Evolutionary conservation across 2,888 invertebrate species (phyloP).

Genomic region (Cetonia aurata): DNA sequence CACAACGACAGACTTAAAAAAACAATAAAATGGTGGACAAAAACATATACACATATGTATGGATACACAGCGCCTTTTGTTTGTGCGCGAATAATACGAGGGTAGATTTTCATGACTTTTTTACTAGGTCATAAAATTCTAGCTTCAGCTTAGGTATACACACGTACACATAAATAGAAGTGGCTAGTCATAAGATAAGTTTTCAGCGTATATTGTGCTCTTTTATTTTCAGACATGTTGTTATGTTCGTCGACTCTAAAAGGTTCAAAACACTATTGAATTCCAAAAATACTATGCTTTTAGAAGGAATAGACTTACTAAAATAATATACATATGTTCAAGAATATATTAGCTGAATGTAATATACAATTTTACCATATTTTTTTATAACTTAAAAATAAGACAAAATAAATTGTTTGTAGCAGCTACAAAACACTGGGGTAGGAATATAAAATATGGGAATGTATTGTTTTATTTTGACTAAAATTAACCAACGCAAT

Average conservation of each 20-base stretch:
- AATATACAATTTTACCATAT: too few species aligned
- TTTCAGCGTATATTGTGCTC: background rate
- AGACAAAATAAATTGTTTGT: too few species aligned
- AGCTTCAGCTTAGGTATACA: constrained; percentile 13
- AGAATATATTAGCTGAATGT: too few species aligned
- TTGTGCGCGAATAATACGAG: constrained; percentile 9
- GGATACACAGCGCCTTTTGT: constrained; percentile 1
- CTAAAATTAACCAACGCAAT: too few species aligned
- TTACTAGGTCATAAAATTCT: constrained; percentile 30
- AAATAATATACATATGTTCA: too few species aligned
- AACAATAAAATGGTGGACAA: constrained; percentile 36
- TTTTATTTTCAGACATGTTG: background rate
- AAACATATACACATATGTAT: constrained; percentile 5
- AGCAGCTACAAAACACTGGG: too few species aligned
- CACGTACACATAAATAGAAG: constrained; percentile 21
- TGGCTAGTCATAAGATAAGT: constrained; percentile 5
- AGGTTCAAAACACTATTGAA: background rate
- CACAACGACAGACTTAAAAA: constrained; percentile 50
- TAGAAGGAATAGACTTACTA: too few species aligned
- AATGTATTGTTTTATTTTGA: too few species aligned
- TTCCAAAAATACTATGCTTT: too few species aligned
- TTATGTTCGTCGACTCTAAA: background rate
- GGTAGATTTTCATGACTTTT: constrained; percentile 16
- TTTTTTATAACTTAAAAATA: too few species aligned
- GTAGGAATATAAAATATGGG: too few species aligned